These are phyloP conservation scores for Lipophrys pholis DNA, from an alignment of 2,113 vertebrate species.

Conservation along the genomic window DNA sequence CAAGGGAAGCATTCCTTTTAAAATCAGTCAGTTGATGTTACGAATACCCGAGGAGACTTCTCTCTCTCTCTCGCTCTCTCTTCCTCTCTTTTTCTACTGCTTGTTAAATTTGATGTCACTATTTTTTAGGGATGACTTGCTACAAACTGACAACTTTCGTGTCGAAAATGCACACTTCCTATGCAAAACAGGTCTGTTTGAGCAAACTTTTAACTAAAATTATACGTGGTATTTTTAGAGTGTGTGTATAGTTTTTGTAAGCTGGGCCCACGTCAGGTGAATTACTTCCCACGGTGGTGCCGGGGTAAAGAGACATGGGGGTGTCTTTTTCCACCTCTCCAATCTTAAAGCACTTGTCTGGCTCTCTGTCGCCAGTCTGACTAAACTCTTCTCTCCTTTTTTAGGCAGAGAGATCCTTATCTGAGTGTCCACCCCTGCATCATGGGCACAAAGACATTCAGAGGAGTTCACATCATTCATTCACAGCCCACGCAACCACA, in stretches of 20 bases:
- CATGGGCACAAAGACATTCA: conserved; percentile 51
- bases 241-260: conserved; percentile 30
- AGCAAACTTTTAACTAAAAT: conserved; percentile 27
- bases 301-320: conserved; percentile 10
- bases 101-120: conserved; percentile 36
- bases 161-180: conserved; percentile 55
- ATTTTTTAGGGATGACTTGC: conserved; percentile 39
- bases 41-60: not conserved
- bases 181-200: conserved; percentile 62
- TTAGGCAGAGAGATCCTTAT: conserved; percentile 74
- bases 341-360: conserved; percentile 60
- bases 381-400: conserved; percentile 64
- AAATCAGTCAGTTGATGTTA: conserved; percentile 10
- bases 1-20: conserved; percentile 21
- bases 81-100: conserved; percentile 37
- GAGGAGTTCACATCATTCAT: conserved; percentile 27
- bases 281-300: conserved; percentile 22
- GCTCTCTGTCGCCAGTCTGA: conserved; percentile 55
- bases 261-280: conserved; percentile 45
- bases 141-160: conserved; percentile 17
- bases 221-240: conserved; percentile 19
- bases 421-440: conserved; percentile 55
- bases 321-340: conserved; percentile 23
- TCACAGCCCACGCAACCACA: conserved; percentile 62
- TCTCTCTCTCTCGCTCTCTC: not conserved